Percentiles rank a stretch among this genome's conserved stretches.
Conservation (phyloP, 2,113 vertebrate species). For the Macrotus californicus region DNA sequence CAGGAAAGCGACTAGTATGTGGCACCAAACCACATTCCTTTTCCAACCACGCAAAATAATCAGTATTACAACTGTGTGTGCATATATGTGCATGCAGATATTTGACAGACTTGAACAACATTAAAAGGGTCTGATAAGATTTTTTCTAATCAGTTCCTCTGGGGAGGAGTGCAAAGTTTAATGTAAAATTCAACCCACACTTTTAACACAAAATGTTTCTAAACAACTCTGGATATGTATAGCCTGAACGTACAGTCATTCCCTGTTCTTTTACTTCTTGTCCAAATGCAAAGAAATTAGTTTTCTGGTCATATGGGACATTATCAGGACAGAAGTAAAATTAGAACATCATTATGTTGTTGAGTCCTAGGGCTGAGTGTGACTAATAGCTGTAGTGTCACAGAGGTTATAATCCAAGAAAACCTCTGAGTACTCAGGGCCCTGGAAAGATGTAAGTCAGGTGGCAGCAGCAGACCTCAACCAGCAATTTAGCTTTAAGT, state of each 20-base stretch:
- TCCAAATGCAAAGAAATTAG: conserved; percentile 79
- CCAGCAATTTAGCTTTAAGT: conserved; percentile 64
- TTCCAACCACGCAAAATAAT: not conserved
- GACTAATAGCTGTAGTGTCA: conserved; percentile 81
- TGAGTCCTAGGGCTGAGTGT: conserved; percentile 78
- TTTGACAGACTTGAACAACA: conserved; percentile 7
- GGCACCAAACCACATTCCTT: not conserved
- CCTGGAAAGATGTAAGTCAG: conserved; percentile 68
- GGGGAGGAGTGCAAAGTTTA: not conserved
- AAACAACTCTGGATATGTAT: conserved; percentile 67
- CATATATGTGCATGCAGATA: not conserved
- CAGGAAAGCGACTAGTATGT: not conserved
- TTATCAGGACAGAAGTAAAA: conserved; percentile 78
- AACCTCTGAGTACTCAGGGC: conserved; percentile 72
- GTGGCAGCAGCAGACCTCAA: conserved; percentile 69
- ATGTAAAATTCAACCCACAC: not conserved
- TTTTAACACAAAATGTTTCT: conserved; percentile 44
- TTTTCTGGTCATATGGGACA: conserved; percentile 79
- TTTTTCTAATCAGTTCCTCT: not conserved
- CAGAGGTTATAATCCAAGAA: conserved; percentile 80
- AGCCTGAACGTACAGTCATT: conserved; percentile 52
- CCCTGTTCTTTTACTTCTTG: conserved; percentile 64
- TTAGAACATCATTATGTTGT: conserved; percentile 79
- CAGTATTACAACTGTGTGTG: not conserved
- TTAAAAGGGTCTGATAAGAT: not conserved